Conservation (phyloP, 2,888 invertebrate genomes). For the Ypsolopha sequella region DNA sequence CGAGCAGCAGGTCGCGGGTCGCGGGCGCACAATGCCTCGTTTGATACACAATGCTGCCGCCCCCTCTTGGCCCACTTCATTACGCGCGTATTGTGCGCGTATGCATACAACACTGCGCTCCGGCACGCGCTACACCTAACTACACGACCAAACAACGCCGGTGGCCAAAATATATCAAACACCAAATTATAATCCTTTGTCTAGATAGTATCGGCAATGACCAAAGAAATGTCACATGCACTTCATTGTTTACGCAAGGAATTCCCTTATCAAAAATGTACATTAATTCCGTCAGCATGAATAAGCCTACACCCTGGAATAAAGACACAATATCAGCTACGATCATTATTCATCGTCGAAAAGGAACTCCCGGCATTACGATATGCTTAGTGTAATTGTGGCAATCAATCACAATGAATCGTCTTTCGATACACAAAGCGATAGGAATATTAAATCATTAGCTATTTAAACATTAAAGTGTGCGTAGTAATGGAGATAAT, state of each 20-base stretch:
- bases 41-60: constrained; percentile 55
- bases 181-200: constrained; percentile 26
- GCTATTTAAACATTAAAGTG: constrained; percentile 40
- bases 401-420: constrained; percentile 48
- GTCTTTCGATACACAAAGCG: constrained; percentile 20
- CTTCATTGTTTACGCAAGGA: neutral
- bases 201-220: constrained; percentile 11
- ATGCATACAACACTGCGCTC: constrained; percentile 13
- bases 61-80: constrained; percentile 67
- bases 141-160: constrained; percentile 41
- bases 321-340: constrained; percentile 4
- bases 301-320: neutral
- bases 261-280: neutral
- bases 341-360: constrained; percentile 18
- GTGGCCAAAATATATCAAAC: constrained; percentile 28
- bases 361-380: constrained; percentile 31
- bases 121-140: constrained; percentile 32
- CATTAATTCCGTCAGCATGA: neutral
- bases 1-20: constrained; percentile 42
- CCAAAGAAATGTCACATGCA: constrained; percentile 14
- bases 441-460: constrained; percentile 41
- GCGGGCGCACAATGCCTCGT: constrained; percentile 52
- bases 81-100: constrained; percentile 61
- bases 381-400: constrained; percentile 27
- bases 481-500: constrained; percentile 35